These are phyloP conservation scores for Ormyrus labotus DNA, from an alignment of 2,888 invertebrate genomes.

Conservation along the genomic window DNA sequence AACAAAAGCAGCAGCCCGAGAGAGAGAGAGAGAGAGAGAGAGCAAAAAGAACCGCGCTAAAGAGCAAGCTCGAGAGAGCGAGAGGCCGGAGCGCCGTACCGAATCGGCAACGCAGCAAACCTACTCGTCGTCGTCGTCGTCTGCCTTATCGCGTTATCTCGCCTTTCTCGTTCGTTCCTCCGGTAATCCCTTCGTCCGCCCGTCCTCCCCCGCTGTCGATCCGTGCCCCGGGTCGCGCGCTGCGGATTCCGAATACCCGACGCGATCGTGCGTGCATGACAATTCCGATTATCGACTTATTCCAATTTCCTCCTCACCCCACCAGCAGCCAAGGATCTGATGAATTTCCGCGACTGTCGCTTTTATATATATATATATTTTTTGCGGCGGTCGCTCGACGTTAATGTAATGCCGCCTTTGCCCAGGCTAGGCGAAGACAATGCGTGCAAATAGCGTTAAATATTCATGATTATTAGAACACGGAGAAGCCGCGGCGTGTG, in stretches of 20 bases:
- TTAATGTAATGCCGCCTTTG: not conserved
- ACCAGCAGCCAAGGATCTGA: not conserved
- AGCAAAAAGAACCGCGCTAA: not conserved
- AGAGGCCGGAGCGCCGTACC: not conserved
- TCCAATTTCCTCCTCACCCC: slow-evolving; percentile 34
- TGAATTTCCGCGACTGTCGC: slow-evolving; percentile 12
- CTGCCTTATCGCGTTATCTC: slow-evolving; percentile 52
- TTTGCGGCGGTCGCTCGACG: no score
- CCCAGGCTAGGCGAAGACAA: not conserved
- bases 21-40: no score
- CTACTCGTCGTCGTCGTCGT: not conserved
- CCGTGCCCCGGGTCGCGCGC: slow-evolving; percentile 27
- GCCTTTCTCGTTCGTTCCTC: slow-evolving; percentile 8
- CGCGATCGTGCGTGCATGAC: slow-evolving; percentile 47
- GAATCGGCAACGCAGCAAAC: slow-evolving; percentile 52
- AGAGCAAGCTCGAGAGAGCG: not conserved
- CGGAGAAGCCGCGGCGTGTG: not conserved
- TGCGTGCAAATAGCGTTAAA: slow-evolving; percentile 18
- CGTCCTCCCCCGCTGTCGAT: slow-evolving; percentile 34
- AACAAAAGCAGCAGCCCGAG: not conserved
- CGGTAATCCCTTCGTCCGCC: not conserved
- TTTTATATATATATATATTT: no score
- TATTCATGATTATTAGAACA: slow-evolving; percentile 20
- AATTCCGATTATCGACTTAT: slow-evolving; percentile 52
- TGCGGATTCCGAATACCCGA: slow-evolving; percentile 48